Conservation (phyloP, 2,888 invertebrate species). For the Holacanthella duospinosa region DNA sequence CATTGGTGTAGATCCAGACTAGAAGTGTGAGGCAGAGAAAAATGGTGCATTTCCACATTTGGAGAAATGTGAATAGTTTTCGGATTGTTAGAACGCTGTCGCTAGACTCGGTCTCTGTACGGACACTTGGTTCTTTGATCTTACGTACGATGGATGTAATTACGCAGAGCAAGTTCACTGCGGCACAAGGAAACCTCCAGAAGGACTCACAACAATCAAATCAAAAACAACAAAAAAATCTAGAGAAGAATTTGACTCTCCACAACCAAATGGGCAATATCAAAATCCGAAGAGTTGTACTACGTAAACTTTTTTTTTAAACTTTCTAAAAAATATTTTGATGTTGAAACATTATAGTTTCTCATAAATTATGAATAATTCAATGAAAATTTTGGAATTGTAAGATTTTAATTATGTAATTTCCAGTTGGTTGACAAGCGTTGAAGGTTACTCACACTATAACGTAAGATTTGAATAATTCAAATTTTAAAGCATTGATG, state of each 20-base stretch:
- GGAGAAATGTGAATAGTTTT: neutral
- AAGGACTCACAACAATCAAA: neutral
- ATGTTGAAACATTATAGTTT: too few relatives aligned
- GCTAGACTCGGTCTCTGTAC: neutral
- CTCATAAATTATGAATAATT: too few relatives aligned
- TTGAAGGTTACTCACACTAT: too few relatives aligned
- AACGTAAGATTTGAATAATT: too few relatives aligned
- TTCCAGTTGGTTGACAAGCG: too few relatives aligned
- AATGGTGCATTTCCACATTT: slow-evolving; percentile 1
- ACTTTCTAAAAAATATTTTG: too few relatives aligned
- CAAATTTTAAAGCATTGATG: too few relatives aligned
- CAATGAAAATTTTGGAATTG: too few relatives aligned
- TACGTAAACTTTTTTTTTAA: too few relatives aligned
- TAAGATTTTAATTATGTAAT: too few relatives aligned
- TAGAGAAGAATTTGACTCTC: neutral
- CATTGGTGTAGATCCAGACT: slow-evolving; percentile 3
- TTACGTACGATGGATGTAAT: neutral
- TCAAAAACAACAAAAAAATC: neutral
- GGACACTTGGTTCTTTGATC: neutral
- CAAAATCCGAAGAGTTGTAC: neutral
- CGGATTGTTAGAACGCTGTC: neutral
- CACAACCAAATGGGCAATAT: neutral
- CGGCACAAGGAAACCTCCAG: neutral
- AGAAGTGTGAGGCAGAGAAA: neutral
- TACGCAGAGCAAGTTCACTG: neutral